Percentiles rank a stretch among this genome's conserved stretches.
Evolutionary conservation across 2,797 vertebrate species (phyloP).

Genomic region (Clarias laeviceps): DNA sequence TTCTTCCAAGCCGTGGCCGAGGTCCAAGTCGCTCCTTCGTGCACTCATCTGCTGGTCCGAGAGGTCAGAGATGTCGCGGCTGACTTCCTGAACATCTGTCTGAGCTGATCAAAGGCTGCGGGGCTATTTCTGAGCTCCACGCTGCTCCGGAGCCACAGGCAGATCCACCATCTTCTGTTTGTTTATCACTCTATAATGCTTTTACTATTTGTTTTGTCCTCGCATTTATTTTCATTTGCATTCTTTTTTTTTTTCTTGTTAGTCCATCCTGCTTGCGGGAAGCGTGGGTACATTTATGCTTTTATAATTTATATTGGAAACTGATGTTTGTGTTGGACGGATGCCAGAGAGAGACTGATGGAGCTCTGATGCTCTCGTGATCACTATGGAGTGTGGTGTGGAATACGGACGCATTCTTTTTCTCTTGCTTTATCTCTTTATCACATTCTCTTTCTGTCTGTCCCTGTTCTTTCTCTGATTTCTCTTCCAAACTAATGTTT

Average conservation of each 20-base stretch:
- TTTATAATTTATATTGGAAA: conserved; percentile 25
- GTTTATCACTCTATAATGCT: conserved; percentile 49
- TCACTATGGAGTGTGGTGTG: neutral
- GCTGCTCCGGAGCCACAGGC: conserved; percentile 54
- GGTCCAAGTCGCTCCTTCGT: conserved; percentile 48
- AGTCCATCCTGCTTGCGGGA: conserved; percentile 10
- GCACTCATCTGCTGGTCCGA: conserved; percentile 61
- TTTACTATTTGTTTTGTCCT: conserved; percentile 48
- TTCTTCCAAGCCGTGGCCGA: conserved; percentile 10
- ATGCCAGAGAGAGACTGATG: conserved; percentile 14
- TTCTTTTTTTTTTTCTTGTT: neutral
- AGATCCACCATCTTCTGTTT: conserved; percentile 44
- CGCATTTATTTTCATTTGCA: conserved; percentile 42
- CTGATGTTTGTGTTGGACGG: conserved; percentile 17
- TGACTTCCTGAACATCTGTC: conserved; percentile 79
- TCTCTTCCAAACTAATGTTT: neutral
- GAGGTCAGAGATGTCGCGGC: conserved; percentile 60
- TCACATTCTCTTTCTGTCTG: neutral
- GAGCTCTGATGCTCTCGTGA: neutral
- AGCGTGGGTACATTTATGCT: conserved; percentile 36
- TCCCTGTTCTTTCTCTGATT: neutral
- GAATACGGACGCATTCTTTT: neutral
- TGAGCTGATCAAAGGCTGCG: conserved; percentile 68
- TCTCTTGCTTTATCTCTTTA: no score
- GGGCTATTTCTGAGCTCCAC: conserved; percentile 71